Conservation (phyloP, 2,113 vertebrate genomes). For the Eudyptes chrysolophus region DNA sequence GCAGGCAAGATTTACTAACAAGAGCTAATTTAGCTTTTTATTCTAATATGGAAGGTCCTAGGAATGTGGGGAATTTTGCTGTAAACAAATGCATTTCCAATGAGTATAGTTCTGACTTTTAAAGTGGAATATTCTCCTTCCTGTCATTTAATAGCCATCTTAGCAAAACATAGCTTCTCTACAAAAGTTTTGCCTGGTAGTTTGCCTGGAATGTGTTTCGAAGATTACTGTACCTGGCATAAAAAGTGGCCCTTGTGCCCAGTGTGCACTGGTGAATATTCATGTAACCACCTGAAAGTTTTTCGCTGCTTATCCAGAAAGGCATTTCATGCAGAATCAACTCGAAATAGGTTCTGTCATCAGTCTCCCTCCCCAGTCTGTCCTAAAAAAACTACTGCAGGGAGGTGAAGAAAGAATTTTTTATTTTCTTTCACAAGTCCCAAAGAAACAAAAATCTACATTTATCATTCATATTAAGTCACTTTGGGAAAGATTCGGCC, state of each 20-base stretch:
- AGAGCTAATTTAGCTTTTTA: conserved; percentile 20
- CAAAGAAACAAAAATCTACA: neutral
- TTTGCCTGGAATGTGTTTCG: conserved; percentile 50
- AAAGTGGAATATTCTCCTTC: conserved; percentile 23
- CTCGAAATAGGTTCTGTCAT: neutral
- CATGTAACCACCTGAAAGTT: conserved; percentile 33
- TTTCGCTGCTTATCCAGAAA: conserved; percentile 18
- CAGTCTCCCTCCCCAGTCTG: neutral
- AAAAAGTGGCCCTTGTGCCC: conserved; percentile 10
- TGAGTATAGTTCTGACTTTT: conserved; percentile 26
- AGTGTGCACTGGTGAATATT: conserved; percentile 66
- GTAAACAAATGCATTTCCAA: neutral
- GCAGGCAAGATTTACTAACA: neutral
- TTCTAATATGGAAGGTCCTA: neutral
- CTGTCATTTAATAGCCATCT: neutral
- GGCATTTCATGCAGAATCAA: conserved; percentile 27
- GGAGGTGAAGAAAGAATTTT: neutral
- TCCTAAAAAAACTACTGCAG: neutral
- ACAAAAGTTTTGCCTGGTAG: conserved; percentile 16
- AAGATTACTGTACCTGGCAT: conserved; percentile 42
- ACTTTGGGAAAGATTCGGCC: neutral
- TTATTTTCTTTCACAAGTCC: neutral
- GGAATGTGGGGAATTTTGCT: neutral
- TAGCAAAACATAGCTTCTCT: neutral
- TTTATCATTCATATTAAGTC: neutral